Conservation (phyloP, 2,888 invertebrate species). For the Melanargia galathea region DNA sequence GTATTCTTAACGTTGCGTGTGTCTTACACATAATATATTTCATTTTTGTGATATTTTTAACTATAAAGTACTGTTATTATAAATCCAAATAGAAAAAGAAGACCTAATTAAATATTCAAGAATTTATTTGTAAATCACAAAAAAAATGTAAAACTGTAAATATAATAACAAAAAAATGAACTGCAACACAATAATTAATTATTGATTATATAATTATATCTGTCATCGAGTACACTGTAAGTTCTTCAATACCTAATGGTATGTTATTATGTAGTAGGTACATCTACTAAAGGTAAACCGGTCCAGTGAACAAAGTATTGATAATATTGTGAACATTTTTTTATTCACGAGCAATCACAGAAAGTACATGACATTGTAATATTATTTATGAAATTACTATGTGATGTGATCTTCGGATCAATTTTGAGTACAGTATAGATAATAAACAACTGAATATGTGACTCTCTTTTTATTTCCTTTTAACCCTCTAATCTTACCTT, state of each 20-base stretch:
- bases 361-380: constrained; percentile 84
- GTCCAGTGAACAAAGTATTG: constrained; percentile 82
- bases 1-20: constrained; percentile 83
- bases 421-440: constrained; percentile 89
- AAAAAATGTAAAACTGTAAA: constrained; percentile 83
- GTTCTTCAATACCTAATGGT: constrained; percentile 79
- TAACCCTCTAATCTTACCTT: too few species aligned
- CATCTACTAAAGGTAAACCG: constrained; percentile 78
- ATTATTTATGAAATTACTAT: constrained; percentile 85
- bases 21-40: constrained; percentile 84
- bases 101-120: constrained; percentile 83
- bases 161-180: constrained; percentile 80
- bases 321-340: constrained; percentile 82
- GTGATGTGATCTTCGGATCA: constrained; percentile 88
- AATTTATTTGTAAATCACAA: constrained; percentile 83
- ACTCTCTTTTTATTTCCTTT: constrained; percentile 60
- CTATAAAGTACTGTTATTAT: constrained; percentile 83
- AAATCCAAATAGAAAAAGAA: constrained; percentile 81
- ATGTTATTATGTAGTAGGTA: constrained; percentile 75
- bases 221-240: constrained; percentile 79
- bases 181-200: constrained; percentile 81
- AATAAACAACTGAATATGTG: constrained; percentile 88
- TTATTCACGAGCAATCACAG: constrained; percentile 81
- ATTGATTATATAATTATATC: constrained; percentile 57
- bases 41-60: constrained; percentile 84